A percentile compares a stretch with the other conserved stretches of the same genome.
These are phyloP conservation scores for Pachydiplax longipennis DNA, from an alignment of 2,888 invertebrate species.

Conservation along the genomic window DNA sequence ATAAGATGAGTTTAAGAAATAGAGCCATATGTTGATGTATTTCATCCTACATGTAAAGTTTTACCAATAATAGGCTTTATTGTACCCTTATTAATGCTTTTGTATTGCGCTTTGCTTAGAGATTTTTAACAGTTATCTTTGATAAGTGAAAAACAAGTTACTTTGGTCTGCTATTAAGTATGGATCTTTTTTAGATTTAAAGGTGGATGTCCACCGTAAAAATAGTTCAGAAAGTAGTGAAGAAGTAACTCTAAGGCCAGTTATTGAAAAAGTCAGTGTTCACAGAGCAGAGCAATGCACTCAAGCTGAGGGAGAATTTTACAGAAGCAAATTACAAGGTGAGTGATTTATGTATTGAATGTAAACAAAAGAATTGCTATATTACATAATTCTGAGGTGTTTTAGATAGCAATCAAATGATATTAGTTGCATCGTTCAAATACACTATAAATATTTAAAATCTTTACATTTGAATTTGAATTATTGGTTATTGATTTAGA, in stretches of 20 bases:
- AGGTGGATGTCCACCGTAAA: slow-evolving; percentile 92
- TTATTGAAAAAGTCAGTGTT: slow-evolving; percentile 57
- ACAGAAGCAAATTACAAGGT: slow-evolving; percentile 46
- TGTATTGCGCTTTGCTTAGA: background rate
- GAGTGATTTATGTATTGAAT: background rate
- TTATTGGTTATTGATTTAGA: too few relatives aligned
- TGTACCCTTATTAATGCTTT: background rate
- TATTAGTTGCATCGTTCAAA: too few relatives aligned
- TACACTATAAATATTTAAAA: too few relatives aligned
- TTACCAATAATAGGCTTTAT: background rate
- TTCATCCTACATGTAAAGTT: slow-evolving; percentile 22
- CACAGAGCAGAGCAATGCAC: slow-evolving; percentile 51
- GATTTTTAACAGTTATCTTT: background rate
- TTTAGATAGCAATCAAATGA: too few relatives aligned
- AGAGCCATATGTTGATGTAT: slow-evolving; percentile 45
- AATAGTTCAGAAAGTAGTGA: slow-evolving; percentile 89
- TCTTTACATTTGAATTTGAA: too few relatives aligned
- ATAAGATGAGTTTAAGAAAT: background rate
- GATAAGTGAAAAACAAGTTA: background rate
- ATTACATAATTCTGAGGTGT: too few relatives aligned
- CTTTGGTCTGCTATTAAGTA: background rate
- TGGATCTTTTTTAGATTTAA: slow-evolving; percentile 70
- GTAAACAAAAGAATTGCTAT: background rate
- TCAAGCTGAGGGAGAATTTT: slow-evolving; percentile 50
- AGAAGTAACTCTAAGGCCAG: slow-evolving; percentile 66